Evolutionary conservation across 2,888 invertebrate genomes (phyloP), one percentile per base, ranked within the genome.

Genomic region (Himalopsyche japonica): DNA sequence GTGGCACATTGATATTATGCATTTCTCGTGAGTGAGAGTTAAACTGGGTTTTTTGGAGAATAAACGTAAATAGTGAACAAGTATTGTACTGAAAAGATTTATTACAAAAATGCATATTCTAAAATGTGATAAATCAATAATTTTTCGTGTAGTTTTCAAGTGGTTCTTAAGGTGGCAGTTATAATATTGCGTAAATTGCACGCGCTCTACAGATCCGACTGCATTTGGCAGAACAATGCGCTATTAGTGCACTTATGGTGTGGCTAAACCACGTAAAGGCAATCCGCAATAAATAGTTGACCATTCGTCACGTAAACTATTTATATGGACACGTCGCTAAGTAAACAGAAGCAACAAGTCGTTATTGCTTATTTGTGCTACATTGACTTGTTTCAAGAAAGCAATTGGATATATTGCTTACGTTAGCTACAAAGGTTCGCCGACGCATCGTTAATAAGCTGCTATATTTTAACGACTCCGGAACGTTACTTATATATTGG

Each of bases 221-320:
- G n/a, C 43, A 37, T 64, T 30, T 20, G 82, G 80, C 83, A 81
- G 83, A 81, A 83, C 83, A 83, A 83, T 83, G 80, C 76, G 30
- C 83, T 80, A 83, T 83, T 83, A 83, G 76, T 57, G 70, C 76
- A n/a, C 32, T 57, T 57, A 57, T 24, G 57, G 76, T 34, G 76
- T 76, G 76, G 20, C 57, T 57, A 57, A 10, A 7, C 43, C 15
- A 15, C 43, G 43, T 7, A 57, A 57, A n/a, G 20, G 57, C 57
- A 57, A 24, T 57, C 24, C 20, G 3, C 24, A 24, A 20, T 20
- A n/a, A 3, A 20, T 10, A 57, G 57, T 20, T 24, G 1, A n/a
- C 20, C 57, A 83, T 83, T 78, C 80, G 81, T 83, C 57, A n/a
- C 27, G 76, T 30, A 5, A 1, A 32, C 10, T 24, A 20, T 20